These are phyloP conservation scores for Anolis sagrei DNA, from an alignment of 2,113 vertebrate species.

Conservation along the genomic window DNA sequence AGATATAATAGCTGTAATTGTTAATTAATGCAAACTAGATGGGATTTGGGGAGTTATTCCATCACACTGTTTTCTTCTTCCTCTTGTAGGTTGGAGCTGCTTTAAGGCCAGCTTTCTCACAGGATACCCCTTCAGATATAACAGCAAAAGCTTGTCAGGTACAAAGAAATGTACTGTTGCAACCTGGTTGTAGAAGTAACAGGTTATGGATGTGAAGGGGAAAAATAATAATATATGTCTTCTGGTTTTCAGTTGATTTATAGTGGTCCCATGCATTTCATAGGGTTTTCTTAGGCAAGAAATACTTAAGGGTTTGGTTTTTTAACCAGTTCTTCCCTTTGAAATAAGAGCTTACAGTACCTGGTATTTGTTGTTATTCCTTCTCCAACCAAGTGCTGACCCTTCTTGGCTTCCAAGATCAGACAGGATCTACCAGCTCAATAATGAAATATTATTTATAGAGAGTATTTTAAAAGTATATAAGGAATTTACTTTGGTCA, in stretches of 20 bases:
- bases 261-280: no score
- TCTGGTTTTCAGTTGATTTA: no score
- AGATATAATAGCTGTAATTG: not conserved
- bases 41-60: not conserved
- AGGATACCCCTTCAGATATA: constrained; percentile 97
- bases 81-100: constrained; percentile 92
- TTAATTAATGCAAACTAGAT: not conserved
- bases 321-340: no score
- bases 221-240: constrained; percentile 4
- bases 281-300: no score
- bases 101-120: constrained; percentile 95
- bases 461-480: not conserved
- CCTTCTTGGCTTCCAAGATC: no score
- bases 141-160: constrained; percentile 99
- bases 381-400: no score
- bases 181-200: constrained; percentile 23
- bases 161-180: constrained; percentile 53
- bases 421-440: no score
- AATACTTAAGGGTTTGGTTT: no score
- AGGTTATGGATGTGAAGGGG: constrained; percentile 22
- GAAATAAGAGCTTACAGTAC: no score
- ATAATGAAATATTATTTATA: not conserved
- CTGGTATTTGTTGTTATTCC: no score
- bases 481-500: not conserved
- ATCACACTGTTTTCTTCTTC: constrained; percentile 5